A percentile compares a stretch with the other conserved stretches of the same genome.
phyloP scores from a whole-genome alignment of 2,888 invertebrate species.

The Megamerina dolium region DNA sequence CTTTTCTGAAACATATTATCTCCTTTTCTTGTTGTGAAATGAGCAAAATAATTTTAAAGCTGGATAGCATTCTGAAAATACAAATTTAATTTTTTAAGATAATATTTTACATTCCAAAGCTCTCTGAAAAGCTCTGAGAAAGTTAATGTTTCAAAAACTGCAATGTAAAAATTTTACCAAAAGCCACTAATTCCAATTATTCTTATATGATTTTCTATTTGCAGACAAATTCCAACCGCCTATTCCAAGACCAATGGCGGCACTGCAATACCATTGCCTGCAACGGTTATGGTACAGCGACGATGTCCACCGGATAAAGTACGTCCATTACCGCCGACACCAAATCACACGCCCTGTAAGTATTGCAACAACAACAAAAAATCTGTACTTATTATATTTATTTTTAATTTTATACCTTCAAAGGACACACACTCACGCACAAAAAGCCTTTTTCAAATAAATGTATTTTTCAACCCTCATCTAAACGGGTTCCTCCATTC shows the following conservation, averaged over 20 bases:
- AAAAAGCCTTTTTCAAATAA: conserved; percentile 3
- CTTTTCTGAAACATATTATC: too few relatives aligned
- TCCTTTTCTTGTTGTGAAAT: too few relatives aligned
- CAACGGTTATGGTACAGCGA: conserved; percentile 68
- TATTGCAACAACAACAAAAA: conserved; percentile 19
- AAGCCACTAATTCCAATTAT: neutral
- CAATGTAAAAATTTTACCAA: neutral
- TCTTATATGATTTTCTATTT: conserved; percentile 33
- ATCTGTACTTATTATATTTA: neutral
- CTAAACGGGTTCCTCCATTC: too few relatives aligned
- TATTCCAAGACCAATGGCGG: conserved; percentile 56
- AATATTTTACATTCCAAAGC: too few relatives aligned
- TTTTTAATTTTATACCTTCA: too few relatives aligned
- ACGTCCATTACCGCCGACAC: conserved; percentile 66
- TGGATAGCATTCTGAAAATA: too few relatives aligned
- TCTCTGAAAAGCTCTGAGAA: too few relatives aligned
- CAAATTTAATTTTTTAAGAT: too few relatives aligned
- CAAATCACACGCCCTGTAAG: conserved; percentile 53
- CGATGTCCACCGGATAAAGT: conserved; percentile 75
- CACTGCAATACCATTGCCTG: conserved; percentile 74
- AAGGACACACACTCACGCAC: too few relatives aligned
- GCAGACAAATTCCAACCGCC: conserved; percentile 64
- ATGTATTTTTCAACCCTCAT: too few relatives aligned
- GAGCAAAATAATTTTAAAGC: too few relatives aligned
- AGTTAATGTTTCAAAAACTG: neutral